These are phyloP conservation scores for Dendrophyllia cribrosa DNA, from an alignment of 64 coral and sea anemone species.

Conservation along the genomic window DNA sequence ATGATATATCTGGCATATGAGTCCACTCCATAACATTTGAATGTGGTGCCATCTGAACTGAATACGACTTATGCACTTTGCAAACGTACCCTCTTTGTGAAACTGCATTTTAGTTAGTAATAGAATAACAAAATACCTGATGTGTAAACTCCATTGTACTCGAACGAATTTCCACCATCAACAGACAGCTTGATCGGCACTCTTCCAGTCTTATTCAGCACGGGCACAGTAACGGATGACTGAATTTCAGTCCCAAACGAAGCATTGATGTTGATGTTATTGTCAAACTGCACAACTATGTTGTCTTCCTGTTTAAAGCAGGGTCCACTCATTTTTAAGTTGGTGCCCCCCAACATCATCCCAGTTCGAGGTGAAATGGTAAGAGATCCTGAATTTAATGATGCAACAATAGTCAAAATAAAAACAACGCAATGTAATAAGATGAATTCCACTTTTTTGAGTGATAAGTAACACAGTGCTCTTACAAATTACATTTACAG, in stretches of 20 bases:
- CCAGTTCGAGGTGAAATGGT: conserved; percentile 39
- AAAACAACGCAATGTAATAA: no score
- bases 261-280: conserved; percentile 16
- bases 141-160: conserved; percentile 27
- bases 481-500: no score
- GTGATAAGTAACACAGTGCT: no score
- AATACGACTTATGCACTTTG: no score
- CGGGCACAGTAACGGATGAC: conserved; percentile 18
- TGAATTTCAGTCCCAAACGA: conserved; percentile 10
- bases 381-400: conserved; percentile 12
- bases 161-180: conserved; percentile 40
- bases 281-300: conserved; percentile 53
- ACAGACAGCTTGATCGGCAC: conserved; percentile 8
- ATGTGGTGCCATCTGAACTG: no score
- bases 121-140: not conserved
- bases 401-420: no score
- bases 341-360: conserved; percentile 60
- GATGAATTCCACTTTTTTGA: no score
- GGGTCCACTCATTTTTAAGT: conserved; percentile 51
- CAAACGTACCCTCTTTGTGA: no score
- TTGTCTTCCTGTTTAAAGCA: conserved; percentile 52
- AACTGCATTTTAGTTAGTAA: no score
- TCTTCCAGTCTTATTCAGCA: conserved; percentile 26
- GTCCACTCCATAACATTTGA: no score
- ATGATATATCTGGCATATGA: no score